Evolutionary conservation across 2,797 vertebrate genomes (phyloP).

Genomic region (Leuciscus waleckii): DNA sequence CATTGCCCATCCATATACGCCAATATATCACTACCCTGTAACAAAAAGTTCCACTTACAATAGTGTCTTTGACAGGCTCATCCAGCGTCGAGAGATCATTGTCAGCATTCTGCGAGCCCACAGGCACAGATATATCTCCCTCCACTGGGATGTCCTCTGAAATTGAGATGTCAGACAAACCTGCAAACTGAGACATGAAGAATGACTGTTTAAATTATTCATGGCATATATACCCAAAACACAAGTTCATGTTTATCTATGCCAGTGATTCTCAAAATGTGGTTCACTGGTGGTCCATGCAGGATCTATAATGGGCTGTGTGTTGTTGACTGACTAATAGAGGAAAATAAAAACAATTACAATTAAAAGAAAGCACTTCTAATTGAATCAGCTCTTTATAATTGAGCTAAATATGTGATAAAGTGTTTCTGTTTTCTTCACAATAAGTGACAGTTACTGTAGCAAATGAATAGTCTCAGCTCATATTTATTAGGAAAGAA

Average conservation of each 20-base stretch:
- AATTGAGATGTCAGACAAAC: conserved; percentile 91
- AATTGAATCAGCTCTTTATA: not conserved
- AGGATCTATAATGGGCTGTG: not conserved
- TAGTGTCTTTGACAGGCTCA: conserved; percentile 92
- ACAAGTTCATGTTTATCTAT: not conserved
- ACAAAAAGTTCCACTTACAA: conserved; percentile 76
- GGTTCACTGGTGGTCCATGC: too few relatives aligned
- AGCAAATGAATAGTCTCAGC: not conserved
- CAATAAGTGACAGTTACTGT: not conserved
- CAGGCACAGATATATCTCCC: conserved; percentile 90
- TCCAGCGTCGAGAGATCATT: conserved; percentile 92
- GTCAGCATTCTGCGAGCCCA: conserved; percentile 77
- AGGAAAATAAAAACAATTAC: not conserved
- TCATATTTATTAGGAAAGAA: not conserved
- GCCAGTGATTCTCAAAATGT: not conserved
- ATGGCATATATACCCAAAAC: not conserved
- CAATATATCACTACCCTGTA: not conserved
- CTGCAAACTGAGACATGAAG: conserved; percentile 81
- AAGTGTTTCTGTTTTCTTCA: not conserved
- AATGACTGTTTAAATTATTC: conserved; percentile 1
- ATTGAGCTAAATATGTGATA: too few relatives aligned
- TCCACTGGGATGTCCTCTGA: conserved; percentile 91
- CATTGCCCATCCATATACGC: not conserved
- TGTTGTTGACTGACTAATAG: not conserved
- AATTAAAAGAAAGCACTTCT: not conserved